Percentiles rank a stretch among this genome's conserved stretches.
Conservation (phyloP, 2,888 invertebrate species). For the Orthosia incerta region DNA sequence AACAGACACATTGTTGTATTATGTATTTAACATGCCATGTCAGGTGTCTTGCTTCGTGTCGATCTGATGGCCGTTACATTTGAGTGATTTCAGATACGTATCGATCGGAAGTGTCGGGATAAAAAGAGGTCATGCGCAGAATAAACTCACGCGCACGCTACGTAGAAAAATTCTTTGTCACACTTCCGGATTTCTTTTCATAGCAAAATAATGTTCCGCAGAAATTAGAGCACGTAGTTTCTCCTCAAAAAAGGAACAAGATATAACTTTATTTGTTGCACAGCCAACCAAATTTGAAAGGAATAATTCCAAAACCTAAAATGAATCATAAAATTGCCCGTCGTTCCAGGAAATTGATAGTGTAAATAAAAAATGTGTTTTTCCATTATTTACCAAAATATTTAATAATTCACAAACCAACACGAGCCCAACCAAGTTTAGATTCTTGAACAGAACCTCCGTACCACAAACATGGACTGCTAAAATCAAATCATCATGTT, state of each 20-base stretch:
- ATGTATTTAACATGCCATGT: slow-evolving; percentile 30
- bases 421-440: slow-evolving; percentile 34
- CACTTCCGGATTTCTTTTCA: slow-evolving; percentile 41
- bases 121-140: slow-evolving; percentile 64
- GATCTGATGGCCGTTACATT: slow-evolving; percentile 65
- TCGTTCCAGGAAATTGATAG: neutral
- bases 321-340: neutral
- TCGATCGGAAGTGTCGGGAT: slow-evolving; percentile 59
- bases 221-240: slow-evolving; percentile 27
- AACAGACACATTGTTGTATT: slow-evolving; percentile 1
- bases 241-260: neutral
- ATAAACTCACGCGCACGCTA: slow-evolving; percentile 49
- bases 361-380: neutral
- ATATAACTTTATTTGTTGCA: neutral
- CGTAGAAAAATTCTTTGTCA: slow-evolving; percentile 38
- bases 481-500: slow-evolving; percentile 49
- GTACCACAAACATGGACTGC: slow-evolving; percentile 52
- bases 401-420: neutral
- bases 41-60: slow-evolving; percentile 60
- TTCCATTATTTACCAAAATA: slow-evolving; percentile 19
- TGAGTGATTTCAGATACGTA: slow-evolving; percentile 65
- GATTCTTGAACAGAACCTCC: slow-evolving; percentile 1
- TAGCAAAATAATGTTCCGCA: neutral
- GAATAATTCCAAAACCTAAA: neutral
- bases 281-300: neutral